Percentiles rank a stretch among this genome's conserved stretches.
Conservation (phyloP, 2,797 vertebrate genomes). For the Pseudotriccus pelzelni region DNA sequence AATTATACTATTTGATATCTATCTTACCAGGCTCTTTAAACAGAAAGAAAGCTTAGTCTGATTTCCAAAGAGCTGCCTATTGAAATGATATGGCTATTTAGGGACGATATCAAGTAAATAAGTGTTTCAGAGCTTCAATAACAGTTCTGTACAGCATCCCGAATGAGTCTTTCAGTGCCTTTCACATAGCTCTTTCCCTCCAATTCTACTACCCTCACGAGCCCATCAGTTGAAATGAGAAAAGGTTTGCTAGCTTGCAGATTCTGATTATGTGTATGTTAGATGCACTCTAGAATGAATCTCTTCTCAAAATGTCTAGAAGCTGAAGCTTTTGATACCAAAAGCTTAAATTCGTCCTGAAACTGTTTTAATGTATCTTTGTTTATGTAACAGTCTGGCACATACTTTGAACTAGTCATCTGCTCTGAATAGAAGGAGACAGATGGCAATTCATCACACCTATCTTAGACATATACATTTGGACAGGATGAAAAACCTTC, state of each 20-base stretch:
- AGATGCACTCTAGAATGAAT: background rate
- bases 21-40: background rate
- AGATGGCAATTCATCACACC: conserved; percentile 14
- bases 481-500: background rate
- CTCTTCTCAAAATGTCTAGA: background rate
- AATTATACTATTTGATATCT: background rate
- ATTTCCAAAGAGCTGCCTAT: background rate
- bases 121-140: background rate
- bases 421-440: background rate
- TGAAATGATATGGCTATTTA: background rate
- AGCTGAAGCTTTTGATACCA: background rate
- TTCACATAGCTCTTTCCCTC: background rate
- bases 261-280: background rate
- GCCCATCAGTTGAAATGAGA: background rate
- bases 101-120: background rate
- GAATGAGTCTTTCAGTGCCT: background rate
- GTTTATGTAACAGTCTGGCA: conserved; percentile 30
- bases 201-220: background rate
- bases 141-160: background rate
- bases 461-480: background rate
- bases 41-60: background rate
- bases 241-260: background rate
- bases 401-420: conserved; percentile 3
- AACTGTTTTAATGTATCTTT: background rate
- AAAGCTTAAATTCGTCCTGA: background rate